Evolutionary conservation across 1,140 invertebrate species (phyloP).

Genomic region (Tachypleus tridentatus): DNA sequence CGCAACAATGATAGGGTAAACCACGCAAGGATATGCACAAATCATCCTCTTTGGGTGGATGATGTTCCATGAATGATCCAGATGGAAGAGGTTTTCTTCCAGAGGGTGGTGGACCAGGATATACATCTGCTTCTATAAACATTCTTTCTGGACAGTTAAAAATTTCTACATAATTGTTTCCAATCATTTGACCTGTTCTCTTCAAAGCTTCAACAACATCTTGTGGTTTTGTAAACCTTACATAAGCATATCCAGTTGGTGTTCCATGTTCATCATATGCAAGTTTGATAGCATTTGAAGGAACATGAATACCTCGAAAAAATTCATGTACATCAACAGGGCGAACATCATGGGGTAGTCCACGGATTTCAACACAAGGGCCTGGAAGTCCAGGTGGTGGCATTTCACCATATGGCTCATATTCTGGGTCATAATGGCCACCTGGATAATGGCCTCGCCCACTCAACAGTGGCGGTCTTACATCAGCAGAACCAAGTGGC

Average conservation of each 20-base stretch:
- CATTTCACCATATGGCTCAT: too few relatives aligned
- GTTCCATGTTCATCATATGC: slow-evolving; percentile 63
- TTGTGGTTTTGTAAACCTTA: slow-evolving; percentile 52
- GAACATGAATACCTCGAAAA: slow-evolving; percentile 62
- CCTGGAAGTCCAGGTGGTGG: background rate
- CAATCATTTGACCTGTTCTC: slow-evolving; percentile 35
- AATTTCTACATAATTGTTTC: slow-evolving; percentile 28
- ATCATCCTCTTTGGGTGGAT: slow-evolving; percentile 15
- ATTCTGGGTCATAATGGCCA: too few relatives aligned
- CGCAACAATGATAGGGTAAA: slow-evolving; percentile 56
- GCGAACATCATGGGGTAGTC: slow-evolving; percentile 39
- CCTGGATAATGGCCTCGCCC: too few relatives aligned
- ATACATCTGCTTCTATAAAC: slow-evolving; percentile 12
- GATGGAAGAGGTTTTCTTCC: too few relatives aligned
- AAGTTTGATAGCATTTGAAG: slow-evolving; percentile 70
- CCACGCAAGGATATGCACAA: slow-evolving; percentile 46
- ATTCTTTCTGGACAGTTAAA: slow-evolving; percentile 5
- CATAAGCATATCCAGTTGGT: slow-evolving; percentile 54
- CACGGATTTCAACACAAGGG: slow-evolving; percentile 47
- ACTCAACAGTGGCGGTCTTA: too few relatives aligned
- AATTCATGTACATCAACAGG: slow-evolving; percentile 60
- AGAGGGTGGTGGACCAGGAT: slow-evolving; percentile 1
- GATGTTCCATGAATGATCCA: background rate
- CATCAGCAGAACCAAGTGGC: too few relatives aligned
- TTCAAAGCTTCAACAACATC: slow-evolving; percentile 55